Base-by-base conservation (phyloP, 2,113 vertebrate genomes). In the Carassius carassius region DNA sequence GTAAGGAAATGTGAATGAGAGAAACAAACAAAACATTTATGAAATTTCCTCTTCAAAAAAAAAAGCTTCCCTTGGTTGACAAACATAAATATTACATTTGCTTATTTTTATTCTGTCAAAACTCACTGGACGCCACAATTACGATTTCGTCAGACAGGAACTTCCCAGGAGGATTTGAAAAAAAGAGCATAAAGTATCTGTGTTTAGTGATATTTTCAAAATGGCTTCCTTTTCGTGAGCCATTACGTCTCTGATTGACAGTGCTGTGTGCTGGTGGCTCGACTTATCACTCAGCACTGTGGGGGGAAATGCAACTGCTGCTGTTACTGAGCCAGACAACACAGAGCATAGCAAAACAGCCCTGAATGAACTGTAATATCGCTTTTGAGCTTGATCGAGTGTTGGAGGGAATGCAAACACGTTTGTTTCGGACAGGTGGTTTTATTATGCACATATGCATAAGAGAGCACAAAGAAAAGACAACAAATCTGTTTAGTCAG, bases 221-320 rank as follows among this genome's bases (percentile, higher is more conserved):
- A 88, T 88, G 87, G 87, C 81, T 73, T 47, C 75, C 81, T 32
- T 79, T 70, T 83, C 14, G 44, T 51, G 16, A 78, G 81, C 49
- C 81, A 80, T 80, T 69, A 47, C 58, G 84, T 49, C 84, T 83
- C 74, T 84, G 87, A 86, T 67, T 86, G 87, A 84, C 84, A 81
- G 84, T 8, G 5, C 70, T 72, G 84, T 84, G 84, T 88, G 87
- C 67, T 69, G 84, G 81, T 81, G 82, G 84, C 81, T 86, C 49
- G 74, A 83, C 74, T 88, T 85, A 85, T 88, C 87, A 86, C 67
- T 86, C 78, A 84, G 65, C 81, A 70, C 84, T 51, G 62, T 70
- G 81, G 60, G 67, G 78, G 69, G 62, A 7, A 81, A 65, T 62
- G 65, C 84, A 86, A 88, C 76, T 88, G 81, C 77, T 81, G 70